Evolutionary conservation across 2,888 invertebrate genomes (phyloP).

Genomic region (Lasioglossum zephyrum): DNA sequence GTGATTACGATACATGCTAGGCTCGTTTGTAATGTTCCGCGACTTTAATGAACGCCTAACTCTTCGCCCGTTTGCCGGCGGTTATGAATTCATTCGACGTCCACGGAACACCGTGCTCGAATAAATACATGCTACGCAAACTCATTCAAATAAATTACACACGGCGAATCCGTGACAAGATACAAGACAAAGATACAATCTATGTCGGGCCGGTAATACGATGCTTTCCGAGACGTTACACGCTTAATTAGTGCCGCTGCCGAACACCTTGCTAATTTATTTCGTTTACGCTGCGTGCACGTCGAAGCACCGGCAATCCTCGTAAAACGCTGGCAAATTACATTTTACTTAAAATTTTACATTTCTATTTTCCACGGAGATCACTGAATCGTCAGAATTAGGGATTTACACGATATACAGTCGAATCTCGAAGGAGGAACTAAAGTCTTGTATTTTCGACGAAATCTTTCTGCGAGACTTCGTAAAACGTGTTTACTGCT

Average conservation of each 20-base stretch:
- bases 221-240: constrained; percentile 7
- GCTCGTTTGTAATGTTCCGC: constrained; percentile 40
- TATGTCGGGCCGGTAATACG: not conserved
- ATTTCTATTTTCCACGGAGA: too few relatives aligned
- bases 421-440: too few relatives aligned
- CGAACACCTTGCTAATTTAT: constrained; percentile 7
- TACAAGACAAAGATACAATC: not conserved
- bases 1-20: constrained; percentile 37
- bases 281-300: not conserved
- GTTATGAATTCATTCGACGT: constrained; percentile 42
- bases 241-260: not conserved
- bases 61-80: constrained; percentile 9
- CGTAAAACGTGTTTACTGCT: too few relatives aligned
- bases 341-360: too few relatives aligned
- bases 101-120: not conserved
- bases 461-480: too few relatives aligned
- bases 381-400: too few relatives aligned
- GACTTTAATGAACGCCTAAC: constrained; percentile 32
- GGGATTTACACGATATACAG: too few relatives aligned
- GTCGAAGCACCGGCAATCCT: not conserved
- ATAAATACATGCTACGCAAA: constrained; percentile 1
- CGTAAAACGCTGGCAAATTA: not conserved
- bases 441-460: too few relatives aligned
- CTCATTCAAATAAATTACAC: constrained; percentile 35
- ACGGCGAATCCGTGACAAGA: constrained; percentile 19